phyloP scores from a whole-genome alignment of 2,797 vertebrate species.

The Malacoctenus gilli region DNA sequence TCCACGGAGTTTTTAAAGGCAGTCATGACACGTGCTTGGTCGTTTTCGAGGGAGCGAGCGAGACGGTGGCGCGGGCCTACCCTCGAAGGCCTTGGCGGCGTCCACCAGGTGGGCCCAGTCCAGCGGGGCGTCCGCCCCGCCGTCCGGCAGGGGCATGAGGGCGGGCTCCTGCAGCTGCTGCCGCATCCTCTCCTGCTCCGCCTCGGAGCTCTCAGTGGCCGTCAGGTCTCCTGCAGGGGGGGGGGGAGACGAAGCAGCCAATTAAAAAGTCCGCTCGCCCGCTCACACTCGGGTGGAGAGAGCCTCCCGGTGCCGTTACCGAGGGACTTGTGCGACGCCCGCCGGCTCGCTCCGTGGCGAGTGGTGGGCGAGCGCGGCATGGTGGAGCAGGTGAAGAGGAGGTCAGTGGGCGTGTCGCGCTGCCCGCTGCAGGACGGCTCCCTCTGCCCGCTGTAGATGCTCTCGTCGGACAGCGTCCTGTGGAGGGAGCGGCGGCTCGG shows the following conservation, averaged over 20 bases:
- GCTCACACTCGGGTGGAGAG: too few species aligned
- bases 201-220: slow-evolving; percentile 87
- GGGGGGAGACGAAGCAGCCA: not conserved
- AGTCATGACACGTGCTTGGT: not conserved
- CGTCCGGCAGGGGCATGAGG: slow-evolving; percentile 94
- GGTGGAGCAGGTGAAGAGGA: slow-evolving; percentile 92
- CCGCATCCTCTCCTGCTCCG: slow-evolving; percentile 86
- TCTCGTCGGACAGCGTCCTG: slow-evolving; percentile 96
- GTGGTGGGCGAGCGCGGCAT: slow-evolving; percentile 88
- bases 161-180: slow-evolving; percentile 82
- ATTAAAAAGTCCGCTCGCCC: not conserved
- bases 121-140: slow-evolving; percentile 88
- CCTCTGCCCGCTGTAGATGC: slow-evolving; percentile 94
- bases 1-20: too few species aligned
- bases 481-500: slow-evolving; percentile 89
- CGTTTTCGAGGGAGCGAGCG: too few species aligned
- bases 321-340: slow-evolving; percentile 91
- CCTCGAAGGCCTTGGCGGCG: slow-evolving; percentile 96
- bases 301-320: slow-evolving; percentile 83
- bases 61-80: too few species aligned
- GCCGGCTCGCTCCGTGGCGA: slow-evolving; percentile 82
- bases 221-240: slow-evolving; percentile 88
- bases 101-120: slow-evolving; percentile 98
- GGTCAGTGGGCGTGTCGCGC: slow-evolving; percentile 88
- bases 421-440: slow-evolving; percentile 84